Conservation (phyloP, 2,888 invertebrate genomes). For the Cataglyphis altisquamis region DNA sequence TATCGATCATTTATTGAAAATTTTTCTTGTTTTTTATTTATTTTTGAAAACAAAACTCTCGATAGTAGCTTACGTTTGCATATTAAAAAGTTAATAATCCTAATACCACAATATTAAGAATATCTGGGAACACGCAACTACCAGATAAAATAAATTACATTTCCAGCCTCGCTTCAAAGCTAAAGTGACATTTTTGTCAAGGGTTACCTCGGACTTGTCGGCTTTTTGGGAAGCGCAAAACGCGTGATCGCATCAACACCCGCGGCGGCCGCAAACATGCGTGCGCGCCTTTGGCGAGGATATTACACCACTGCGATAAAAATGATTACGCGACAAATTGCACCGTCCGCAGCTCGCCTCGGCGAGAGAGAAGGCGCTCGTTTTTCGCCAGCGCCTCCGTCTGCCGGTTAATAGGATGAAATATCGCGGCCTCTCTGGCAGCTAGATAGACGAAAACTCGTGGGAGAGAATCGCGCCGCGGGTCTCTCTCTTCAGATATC, state of each 20-base stretch:
- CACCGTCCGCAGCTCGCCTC: slow-evolving; percentile 10
- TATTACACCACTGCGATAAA: slow-evolving; percentile 50
- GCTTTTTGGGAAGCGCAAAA: slow-evolving; percentile 34
- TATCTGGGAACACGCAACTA: slow-evolving; percentile 21
- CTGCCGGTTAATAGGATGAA: slow-evolving; percentile 43
- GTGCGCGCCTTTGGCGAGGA: slow-evolving; percentile 48
- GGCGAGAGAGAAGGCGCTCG: background rate
- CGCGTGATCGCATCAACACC: slow-evolving; percentile 31
- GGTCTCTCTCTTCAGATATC: slow-evolving; percentile 44
- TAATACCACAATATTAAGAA: background rate
- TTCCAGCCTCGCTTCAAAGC: slow-evolving; percentile 10
- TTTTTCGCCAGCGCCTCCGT: slow-evolving; percentile 25
- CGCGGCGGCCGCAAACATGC: slow-evolving; percentile 36
- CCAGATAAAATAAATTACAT: slow-evolving; percentile 52
- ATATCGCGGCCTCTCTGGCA: slow-evolving; percentile 47
- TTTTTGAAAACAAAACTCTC: background rate
- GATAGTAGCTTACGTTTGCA: background rate
- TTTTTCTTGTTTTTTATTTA: background rate
- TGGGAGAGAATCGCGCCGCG: background rate
- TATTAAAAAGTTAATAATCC: slow-evolving; percentile 19
- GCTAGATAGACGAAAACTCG: slow-evolving; percentile 15
- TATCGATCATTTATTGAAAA: background rate
- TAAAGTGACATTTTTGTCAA: slow-evolving; percentile 45
- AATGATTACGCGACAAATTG: slow-evolving; percentile 59
- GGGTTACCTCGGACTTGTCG: slow-evolving; percentile 39